Evolutionary conservation across 2,797 vertebrate species (phyloP).

Genomic region (Lepidocolaptes lacrymiger): DNA sequence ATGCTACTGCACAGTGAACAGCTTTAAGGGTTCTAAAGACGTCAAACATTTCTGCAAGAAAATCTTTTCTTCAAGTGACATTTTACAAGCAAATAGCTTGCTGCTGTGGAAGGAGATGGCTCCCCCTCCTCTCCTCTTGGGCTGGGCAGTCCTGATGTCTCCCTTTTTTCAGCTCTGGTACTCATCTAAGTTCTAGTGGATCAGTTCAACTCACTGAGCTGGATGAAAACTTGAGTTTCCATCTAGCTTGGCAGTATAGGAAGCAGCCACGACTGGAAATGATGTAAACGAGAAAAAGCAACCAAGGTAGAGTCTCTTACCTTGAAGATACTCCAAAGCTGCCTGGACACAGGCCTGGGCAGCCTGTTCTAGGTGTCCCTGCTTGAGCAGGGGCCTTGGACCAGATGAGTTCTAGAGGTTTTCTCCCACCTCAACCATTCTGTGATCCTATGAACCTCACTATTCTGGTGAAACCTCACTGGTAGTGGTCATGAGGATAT

Average conservation of each 20-base stretch:
- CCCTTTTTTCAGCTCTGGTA: neutral
- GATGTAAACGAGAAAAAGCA: neutral
- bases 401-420: neutral
- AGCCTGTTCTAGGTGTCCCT: neutral
- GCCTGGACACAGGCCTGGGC: rapidly evolving
- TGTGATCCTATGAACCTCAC: neutral
- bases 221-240: neutral
- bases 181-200: neutral
- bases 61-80: neutral
- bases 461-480: neutral
- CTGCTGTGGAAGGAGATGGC: neutral
- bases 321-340: neutral
- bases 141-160: neutral
- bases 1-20: neutral
- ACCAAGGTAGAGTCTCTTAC: neutral
- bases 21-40: neutral
- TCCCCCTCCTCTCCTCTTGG: neutral
- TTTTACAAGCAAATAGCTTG: neutral
- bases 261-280: neutral
- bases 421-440: neutral
- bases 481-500: neutral
- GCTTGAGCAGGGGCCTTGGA: neutral
- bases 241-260: neutral
- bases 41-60: neutral
- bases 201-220: neutral